phyloP scores from a whole-genome alignment of 2,888 invertebrate species.

The Gibbula magus region DNA sequence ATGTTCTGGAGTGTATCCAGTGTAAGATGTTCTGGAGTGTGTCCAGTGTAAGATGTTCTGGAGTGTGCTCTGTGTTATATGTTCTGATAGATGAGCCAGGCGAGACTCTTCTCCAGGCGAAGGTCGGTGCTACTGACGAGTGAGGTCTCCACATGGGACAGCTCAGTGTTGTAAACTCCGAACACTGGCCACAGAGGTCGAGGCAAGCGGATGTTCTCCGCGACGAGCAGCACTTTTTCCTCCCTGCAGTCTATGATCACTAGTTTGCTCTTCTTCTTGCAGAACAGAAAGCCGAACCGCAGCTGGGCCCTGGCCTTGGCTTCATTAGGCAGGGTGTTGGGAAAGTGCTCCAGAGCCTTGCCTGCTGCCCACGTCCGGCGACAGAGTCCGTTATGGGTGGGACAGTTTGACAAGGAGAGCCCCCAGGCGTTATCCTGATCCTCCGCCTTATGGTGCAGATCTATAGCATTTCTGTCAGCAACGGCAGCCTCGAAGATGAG shows the following conservation, averaged over 20 bases:
- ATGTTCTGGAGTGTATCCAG: too few relatives aligned
- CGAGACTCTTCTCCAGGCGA: neutral
- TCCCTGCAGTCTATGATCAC: neutral
- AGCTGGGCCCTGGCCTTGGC: neutral
- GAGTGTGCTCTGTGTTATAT: neutral
- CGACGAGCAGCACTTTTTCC: neutral
- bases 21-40: too few relatives aligned
- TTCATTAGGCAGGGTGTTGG: neutral
- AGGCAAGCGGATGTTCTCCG: neutral
- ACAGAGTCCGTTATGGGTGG: neutral
- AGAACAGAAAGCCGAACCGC: neutral
- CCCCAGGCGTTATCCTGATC: neutral
- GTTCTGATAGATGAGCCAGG: neutral
- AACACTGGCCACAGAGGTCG: constrained; percentile 3
- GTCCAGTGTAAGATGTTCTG: too few relatives aligned
- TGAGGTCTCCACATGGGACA: neutral
- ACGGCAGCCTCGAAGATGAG: neutral
- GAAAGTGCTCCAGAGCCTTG: neutral
- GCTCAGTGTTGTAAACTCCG: neutral
- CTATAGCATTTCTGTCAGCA: neutral
- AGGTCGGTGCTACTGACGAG: neutral
- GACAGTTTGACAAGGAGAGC: neutral
- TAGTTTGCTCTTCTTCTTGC: neutral
- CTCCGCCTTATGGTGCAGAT: constrained; percentile 5
- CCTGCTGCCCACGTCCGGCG: neutral